Evolutionary conservation across 2,113 vertebrate genomes (phyloP).

Genomic region (Mus musculus): GRCm39 chr4:95521501-95522000

Average conservation of each 20-base stretch:
- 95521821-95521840: neutral
- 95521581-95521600: neutral
- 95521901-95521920: neutral
- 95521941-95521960: neutral
- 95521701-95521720: neutral
- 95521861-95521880: too few species aligned
- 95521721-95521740: neutral
- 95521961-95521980: neutral
- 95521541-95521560: conserved; percentile 16
- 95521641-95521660: neutral
- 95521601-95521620: conserved; percentile 2
- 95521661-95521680: neutral
- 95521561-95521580: neutral
- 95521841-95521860: neutral
- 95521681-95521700: neutral
- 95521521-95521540: neutral
- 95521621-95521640: neutral
- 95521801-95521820: conserved; percentile 11
- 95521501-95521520: neutral
- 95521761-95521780: neutral
- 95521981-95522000: neutral
- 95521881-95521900: neutral
- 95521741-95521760: neutral
- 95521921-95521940: neutral
- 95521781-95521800: neutral